Evolutionary conservation across 2,888 invertebrate genomes (phyloP), one percentile per base, ranked within the genome.

Genomic region (Caradrina clavipalpis): DNA sequence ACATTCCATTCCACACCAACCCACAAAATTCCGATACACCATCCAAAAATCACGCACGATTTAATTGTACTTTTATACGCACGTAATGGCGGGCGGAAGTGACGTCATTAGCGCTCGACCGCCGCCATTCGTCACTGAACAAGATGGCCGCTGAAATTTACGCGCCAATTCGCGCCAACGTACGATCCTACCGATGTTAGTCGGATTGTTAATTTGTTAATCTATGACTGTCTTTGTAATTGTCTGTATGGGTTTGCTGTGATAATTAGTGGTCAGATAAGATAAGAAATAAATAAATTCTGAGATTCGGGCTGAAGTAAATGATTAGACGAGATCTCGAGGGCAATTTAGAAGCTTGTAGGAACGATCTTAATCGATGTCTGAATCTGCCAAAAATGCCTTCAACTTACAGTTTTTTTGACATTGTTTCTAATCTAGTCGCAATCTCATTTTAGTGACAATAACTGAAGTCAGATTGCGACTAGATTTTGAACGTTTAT

Each of bases 81-180:
- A 70, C 73, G 87, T 87, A 88, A 90, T 88, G 87, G 89, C 83
- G 82, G 86, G 79, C 87, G 89, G 89, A 90, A 85, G 88, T 86
- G 88, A 83, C 85, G 86, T 88, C 87, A 87, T 88, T 87, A 87
- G 70, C 84, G 78, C 83, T 81, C 85, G 82, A 83, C 86, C 85
- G 76, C 81, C 87, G 83, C 85, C 85, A 90, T 91, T 81, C 86
- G 86, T 91, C 90, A 89, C 84, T 63, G 76, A 62, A 84, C 91
- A 91, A 91, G 89, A 91, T 91, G 92, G 91, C 89, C 79, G 88
- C 77, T 86, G 76, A 82, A 77, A 82, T 89, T 90, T 87, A 89
- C 91, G 89, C 89, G 89, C 86, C 89, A 89, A 91, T 91, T 88
- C 86, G 76, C 87, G 84, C 87, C 86, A 80, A 80, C 84, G 85